A percentile compares a stretch with the other conserved stretches of the same genome.
These are phyloP conservation scores for Chelonus insularis DNA, from an alignment of 1,140 invertebrate species.

Conservation along the genomic window DNA sequence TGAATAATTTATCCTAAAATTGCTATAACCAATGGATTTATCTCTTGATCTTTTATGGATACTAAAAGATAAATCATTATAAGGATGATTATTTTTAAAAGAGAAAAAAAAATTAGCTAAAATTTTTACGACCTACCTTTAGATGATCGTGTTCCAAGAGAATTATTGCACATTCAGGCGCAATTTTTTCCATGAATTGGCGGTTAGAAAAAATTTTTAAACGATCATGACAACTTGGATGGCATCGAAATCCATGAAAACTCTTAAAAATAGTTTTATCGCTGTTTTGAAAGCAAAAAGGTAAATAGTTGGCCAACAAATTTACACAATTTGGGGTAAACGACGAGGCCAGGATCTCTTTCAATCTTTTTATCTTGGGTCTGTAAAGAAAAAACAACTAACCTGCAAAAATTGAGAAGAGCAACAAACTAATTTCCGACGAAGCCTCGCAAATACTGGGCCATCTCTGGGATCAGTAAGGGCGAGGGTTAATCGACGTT, in stretches of 20 bases:
- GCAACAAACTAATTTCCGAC: slow-evolving; percentile 56
- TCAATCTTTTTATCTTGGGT: slow-evolving; percentile 6
- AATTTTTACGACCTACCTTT: slow-evolving; percentile 16
- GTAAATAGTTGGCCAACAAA: slow-evolving; percentile 57
- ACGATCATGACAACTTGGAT: slow-evolving; percentile 6
- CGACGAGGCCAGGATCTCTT: slow-evolving; percentile 36
- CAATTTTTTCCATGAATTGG: slow-evolving; percentile 15
- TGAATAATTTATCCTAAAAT: too few species aligned
- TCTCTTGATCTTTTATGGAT: too few species aligned
- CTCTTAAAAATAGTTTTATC: slow-evolving; percentile 40
- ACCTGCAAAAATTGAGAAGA: slow-evolving; percentile 58
- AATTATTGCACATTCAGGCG: slow-evolving; percentile 20
- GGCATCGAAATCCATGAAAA: slow-evolving; percentile 35
- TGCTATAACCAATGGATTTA: too few species aligned
- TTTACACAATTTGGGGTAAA: slow-evolving; percentile 56
- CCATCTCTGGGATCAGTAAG: slow-evolving; percentile 44
- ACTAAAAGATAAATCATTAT: too few species aligned
- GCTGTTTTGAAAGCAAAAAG: slow-evolving; percentile 49
- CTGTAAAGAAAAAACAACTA: slow-evolving; percentile 35
- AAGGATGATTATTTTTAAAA: slow-evolving; percentile 8
- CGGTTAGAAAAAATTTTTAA: slow-evolving; percentile 6
- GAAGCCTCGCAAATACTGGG: slow-evolving; percentile 49
- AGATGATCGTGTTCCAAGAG: slow-evolving; percentile 11
- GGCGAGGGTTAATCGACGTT: slow-evolving; percentile 56
- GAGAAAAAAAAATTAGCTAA: slow-evolving; percentile 11